Conservation (phyloP, 1,140 invertebrate species). For the Marisa cornuarietis region DNA sequence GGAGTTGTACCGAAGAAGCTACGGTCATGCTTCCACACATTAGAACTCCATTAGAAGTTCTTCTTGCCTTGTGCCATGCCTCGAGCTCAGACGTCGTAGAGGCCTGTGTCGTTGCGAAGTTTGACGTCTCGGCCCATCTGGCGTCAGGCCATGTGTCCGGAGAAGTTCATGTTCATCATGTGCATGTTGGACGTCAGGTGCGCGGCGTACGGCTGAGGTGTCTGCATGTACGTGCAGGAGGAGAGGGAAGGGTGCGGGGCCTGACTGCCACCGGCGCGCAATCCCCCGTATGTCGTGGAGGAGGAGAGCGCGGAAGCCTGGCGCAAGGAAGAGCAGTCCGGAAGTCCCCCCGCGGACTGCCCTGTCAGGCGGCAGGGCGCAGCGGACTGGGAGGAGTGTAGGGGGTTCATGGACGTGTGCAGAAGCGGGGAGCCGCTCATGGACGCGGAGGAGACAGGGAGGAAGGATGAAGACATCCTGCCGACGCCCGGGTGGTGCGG, state of each 20-base stretch:
- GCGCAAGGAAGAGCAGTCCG: conserved; percentile 33
- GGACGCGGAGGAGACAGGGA: conserved; percentile 45
- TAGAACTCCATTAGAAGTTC: too few relatives aligned
- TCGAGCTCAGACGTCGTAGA: too few relatives aligned
- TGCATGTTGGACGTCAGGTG: conserved; percentile 54
- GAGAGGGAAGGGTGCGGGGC: conserved; percentile 50
- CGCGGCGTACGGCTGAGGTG: conserved; percentile 50
- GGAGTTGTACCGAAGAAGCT: too few relatives aligned
- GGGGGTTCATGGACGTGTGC: conserved; percentile 20
- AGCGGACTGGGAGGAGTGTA: conserved; percentile 15
- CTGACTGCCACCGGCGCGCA: conserved; percentile 22
- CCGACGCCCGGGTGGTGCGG: conserved; percentile 49
- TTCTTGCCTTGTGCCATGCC: too few relatives aligned
- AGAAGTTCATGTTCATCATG: conserved; percentile 62
- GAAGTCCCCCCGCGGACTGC: conserved; percentile 15
- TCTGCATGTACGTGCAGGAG: conserved; percentile 60
- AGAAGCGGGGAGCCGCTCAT: conserved; percentile 8
- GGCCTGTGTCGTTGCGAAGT: too few relatives aligned
- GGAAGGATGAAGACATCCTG: conserved; percentile 40
- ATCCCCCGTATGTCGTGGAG: conserved; percentile 29
- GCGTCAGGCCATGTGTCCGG: conserved; percentile 54
- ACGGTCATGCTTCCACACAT: too few relatives aligned
- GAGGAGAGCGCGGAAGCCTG: conserved; percentile 39
- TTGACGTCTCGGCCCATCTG: too few relatives aligned
- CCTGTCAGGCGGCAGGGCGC: neutral